Conservation (phyloP, 1,140 invertebrate species). For the Conus ventricosus region DNA sequence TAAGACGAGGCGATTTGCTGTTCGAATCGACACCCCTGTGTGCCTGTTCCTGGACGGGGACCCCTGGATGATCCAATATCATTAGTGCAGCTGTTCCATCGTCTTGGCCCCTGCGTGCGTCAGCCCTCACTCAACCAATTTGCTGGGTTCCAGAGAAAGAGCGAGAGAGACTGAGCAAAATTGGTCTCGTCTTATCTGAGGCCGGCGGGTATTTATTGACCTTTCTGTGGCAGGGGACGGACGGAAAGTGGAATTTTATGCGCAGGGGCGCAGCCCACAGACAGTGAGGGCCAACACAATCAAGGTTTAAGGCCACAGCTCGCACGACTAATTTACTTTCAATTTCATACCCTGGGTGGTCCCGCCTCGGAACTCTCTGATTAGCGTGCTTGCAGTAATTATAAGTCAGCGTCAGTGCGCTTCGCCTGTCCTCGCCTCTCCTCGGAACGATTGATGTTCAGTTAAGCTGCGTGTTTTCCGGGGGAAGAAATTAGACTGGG, state of each 20-base stretch:
- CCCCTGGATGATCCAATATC: neutral
- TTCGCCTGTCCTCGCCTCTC: no score
- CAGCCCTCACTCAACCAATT: neutral
- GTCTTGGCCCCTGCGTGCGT: neutral
- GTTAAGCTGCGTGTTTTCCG: neutral
- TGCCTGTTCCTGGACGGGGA: neutral
- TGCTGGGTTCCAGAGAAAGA: neutral
- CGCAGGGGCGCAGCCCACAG: neutral
- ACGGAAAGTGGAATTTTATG: neutral
- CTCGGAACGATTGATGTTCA: neutral
- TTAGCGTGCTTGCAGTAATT: no score
- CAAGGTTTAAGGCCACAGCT: neutral
- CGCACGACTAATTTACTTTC: neutral
- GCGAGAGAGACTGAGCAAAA: neutral
- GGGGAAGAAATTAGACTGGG: no score
- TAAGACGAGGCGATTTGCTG: neutral
- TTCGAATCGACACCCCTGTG: neutral
- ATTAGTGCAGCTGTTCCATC: neutral
- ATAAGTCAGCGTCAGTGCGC: no score
- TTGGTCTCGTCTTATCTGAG: neutral
- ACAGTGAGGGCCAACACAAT: neutral
- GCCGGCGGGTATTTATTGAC: neutral
- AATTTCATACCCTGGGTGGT: no score
- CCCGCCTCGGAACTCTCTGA: no score
- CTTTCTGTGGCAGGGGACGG: neutral